Conservation (phyloP, 2,113 vertebrate species). For the Probosciger aterrimus region DNA sequence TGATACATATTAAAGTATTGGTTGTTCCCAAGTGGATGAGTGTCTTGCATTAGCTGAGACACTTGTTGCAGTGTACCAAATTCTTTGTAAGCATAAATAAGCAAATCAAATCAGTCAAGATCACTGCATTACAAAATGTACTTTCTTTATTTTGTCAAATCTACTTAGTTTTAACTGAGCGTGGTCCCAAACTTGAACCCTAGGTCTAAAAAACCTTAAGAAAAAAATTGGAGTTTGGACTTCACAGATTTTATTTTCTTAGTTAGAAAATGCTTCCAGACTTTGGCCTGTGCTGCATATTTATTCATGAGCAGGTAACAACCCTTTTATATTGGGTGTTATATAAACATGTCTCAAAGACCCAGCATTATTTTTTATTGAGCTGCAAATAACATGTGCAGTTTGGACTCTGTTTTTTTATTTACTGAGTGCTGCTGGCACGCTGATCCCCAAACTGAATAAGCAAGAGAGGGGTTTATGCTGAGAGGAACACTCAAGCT, state of each 20-base stretch:
- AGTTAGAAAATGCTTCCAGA: constrained; percentile 6
- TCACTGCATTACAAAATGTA: not conserved
- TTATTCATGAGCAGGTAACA: constrained; percentile 26
- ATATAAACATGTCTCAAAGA: constrained; percentile 33
- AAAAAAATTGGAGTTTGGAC: not conserved
- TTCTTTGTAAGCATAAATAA: not conserved
- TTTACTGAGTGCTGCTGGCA: constrained; percentile 13
- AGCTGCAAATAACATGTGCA: constrained; percentile 32
- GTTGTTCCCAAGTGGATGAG: not conserved
- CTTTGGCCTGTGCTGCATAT: not conserved
- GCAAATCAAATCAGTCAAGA: not conserved
- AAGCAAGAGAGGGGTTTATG: not conserved
- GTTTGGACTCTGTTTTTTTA: not conserved
- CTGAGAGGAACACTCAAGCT: not conserved
- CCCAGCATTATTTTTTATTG: constrained; percentile 27
- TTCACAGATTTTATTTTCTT: constrained; percentile 20
- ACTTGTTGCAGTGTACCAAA: not conserved
- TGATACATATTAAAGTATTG: not conserved
- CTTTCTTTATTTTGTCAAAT: not conserved
- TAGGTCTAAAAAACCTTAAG: not conserved
- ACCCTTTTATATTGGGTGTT: constrained; percentile 48
- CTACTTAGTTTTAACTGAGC: not conserved
- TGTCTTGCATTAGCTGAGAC: not conserved
- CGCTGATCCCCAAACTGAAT: not conserved
- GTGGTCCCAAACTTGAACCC: not conserved